phyloP scores from a whole-genome alignment of 92 coral and sea anemone genomes.

The Palythoa heliodiscus region DNA sequence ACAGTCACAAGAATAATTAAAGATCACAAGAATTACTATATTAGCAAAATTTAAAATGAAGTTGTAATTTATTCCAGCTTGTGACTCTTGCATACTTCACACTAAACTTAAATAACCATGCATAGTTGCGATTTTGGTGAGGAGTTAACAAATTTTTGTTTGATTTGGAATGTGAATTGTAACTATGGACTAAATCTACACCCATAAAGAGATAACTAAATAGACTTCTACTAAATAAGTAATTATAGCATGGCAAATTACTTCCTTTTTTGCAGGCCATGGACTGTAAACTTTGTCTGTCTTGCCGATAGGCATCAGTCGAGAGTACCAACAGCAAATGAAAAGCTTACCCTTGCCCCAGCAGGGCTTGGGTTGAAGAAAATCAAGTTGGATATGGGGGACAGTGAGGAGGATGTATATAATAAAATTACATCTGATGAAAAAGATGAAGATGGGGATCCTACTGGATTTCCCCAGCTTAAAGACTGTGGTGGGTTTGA shows the following conservation, averaged over 20 bases:
- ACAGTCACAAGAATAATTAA: slow-evolving; percentile 20
- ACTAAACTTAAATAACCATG: slow-evolving; percentile 20
- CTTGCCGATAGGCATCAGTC: slow-evolving; percentile 45
- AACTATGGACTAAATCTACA: slow-evolving; percentile 7
- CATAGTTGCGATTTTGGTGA: slow-evolving; percentile 31
- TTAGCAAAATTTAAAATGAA: neutral
- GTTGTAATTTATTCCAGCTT: slow-evolving; percentile 34
- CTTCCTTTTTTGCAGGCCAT: slow-evolving; percentile 38
- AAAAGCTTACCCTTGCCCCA: slow-evolving; percentile 51
- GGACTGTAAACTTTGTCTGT: slow-evolving; percentile 61
- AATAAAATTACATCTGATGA: slow-evolving; percentile 51
- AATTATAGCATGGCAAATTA: neutral
- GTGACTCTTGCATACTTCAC: slow-evolving; percentile 30
- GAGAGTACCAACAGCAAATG: slow-evolving; percentile 45
- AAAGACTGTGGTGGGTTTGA: slow-evolving; percentile 63
- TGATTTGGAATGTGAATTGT: slow-evolving; percentile 3
- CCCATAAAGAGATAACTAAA: neutral
- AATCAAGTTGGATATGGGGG: slow-evolving; percentile 54
- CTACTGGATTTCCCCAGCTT: slow-evolving; percentile 52
- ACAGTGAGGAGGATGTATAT: slow-evolving; percentile 48
- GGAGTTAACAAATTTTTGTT: neutral
- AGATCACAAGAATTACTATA: slow-evolving; percentile 12
- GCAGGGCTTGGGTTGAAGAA: slow-evolving; percentile 61
- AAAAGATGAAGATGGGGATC: slow-evolving; percentile 54
- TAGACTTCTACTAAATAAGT: neutral